Evolutionary conservation across 1,140 invertebrate genomes (phyloP).

Genomic region (Steinernema khuongi): DNA sequence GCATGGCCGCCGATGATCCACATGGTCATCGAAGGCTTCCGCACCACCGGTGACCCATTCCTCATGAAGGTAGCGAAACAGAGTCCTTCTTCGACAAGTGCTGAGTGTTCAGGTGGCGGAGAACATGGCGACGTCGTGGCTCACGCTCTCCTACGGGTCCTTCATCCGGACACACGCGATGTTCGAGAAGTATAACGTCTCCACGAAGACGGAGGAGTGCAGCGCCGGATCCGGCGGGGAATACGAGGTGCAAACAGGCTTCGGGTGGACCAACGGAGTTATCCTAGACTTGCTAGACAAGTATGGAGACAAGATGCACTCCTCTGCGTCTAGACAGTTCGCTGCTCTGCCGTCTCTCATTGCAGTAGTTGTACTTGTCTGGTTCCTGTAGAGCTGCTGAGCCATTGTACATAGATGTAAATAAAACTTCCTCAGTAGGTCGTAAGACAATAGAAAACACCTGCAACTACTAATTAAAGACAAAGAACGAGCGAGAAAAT

Average conservation of each 20-base stretch:
- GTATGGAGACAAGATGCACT: conserved; percentile 43
- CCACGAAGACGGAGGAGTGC: conserved; percentile 39
- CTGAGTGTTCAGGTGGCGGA: conserved; percentile 61
- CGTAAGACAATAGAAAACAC: too few species aligned
- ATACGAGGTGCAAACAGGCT: conserved; percentile 70
- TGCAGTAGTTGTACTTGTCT: background rate
- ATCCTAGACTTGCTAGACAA: conserved; percentile 54
- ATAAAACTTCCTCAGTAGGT: too few species aligned
- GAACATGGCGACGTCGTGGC: conserved; percentile 73
- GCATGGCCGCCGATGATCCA: conserved; percentile 62
- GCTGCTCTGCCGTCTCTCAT: background rate
- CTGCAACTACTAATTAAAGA: too few species aligned
- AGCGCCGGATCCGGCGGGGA: conserved; percentile 52
- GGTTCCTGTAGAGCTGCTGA: too few species aligned
- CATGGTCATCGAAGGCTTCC: conserved; percentile 63
- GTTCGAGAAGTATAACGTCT: conserved; percentile 77
- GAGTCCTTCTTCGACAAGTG: background rate
- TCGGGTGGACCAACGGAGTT: conserved; percentile 76
- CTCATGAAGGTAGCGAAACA: conserved; percentile 48
- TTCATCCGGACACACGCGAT: conserved; percentile 71
- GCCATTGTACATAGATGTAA: too few species aligned
- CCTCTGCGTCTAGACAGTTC: background rate
- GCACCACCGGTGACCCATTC: conserved; percentile 50
- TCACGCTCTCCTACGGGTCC: conserved; percentile 74
- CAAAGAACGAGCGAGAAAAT: too few species aligned